Evolutionary conservation across 1,140 invertebrate genomes (phyloP).

Genomic region (Leptopilina boulardi): DNA sequence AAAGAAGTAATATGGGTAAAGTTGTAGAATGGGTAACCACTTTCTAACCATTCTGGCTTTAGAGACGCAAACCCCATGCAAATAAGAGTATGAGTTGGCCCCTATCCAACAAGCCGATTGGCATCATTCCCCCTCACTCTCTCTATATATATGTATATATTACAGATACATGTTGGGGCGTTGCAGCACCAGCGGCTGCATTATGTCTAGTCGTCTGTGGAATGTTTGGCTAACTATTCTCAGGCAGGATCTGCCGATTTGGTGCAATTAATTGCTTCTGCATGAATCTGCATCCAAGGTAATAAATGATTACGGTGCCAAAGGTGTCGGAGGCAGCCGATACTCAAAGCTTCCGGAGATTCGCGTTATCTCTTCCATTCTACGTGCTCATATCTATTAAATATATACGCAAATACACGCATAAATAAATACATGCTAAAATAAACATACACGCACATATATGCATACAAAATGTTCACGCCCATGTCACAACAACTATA

Average conservation of each 20-base stretch:
- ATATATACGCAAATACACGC: background rate
- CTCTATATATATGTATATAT: no score
- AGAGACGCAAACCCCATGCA: slow-evolving; percentile 53
- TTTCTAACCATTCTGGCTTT: background rate
- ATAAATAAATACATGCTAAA: background rate
- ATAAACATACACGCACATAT: background rate
- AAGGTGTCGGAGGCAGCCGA: slow-evolving; percentile 47
- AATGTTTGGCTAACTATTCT: slow-evolving; percentile 27
- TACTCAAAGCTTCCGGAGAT: slow-evolving; percentile 30
- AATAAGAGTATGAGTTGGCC: slow-evolving; percentile 67
- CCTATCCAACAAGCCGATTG: slow-evolving; percentile 70
- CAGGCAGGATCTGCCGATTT: slow-evolving; percentile 39
- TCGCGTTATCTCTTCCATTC: slow-evolving; percentile 24
- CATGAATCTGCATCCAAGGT: slow-evolving; percentile 40
- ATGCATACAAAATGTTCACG: background rate
- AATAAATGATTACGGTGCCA: slow-evolving; percentile 53
- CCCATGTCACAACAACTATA: background rate
- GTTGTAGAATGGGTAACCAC: slow-evolving; percentile 49
- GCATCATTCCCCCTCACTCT: slow-evolving; percentile 53
- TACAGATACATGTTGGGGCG: slow-evolving; percentile 24
- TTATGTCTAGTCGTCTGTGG: slow-evolving; percentile 24
- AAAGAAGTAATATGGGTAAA: slow-evolving; percentile 70
- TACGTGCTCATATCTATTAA: background rate
- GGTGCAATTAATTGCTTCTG: slow-evolving; percentile 62
- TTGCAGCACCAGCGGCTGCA: slow-evolving; percentile 51